Base-by-base conservation (phyloP, 1,140 invertebrate species). In the Procambarus clarkii region DNA sequence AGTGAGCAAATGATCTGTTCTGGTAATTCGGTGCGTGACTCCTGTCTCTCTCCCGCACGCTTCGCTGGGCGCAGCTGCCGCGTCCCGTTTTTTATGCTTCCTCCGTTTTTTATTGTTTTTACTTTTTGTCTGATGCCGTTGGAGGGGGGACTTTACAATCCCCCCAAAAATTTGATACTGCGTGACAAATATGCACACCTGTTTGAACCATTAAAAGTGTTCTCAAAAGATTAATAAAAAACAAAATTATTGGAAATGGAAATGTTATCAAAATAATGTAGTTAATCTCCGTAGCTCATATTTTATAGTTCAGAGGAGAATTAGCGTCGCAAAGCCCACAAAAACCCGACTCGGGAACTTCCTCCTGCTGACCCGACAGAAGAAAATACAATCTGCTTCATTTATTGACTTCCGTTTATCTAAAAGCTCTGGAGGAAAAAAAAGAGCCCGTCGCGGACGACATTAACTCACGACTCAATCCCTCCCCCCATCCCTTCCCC, bases 1-100 rank as follows among this genome's bases (percentile, higher is more conserved):
- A 54, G 13, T 34, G 78, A 48, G n/a, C 78, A 80, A 80, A 80
- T 80, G 78, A 80, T 80, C 78, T 50, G 9, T 80, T 80, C 50
- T 80, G 15, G 78, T 80, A n/a, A 50, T 8, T 80, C 11, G 69
- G 69, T 9, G 69, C 24, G 58, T 45, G 80, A 34, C 60, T 69
- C 77, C 45, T 34, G 45, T 15, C 80, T 8, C 80, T 64, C 60
- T 46, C 34, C 84, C 71, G 9, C 71, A 86, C 84, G 84, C 84
- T 78, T n/a, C 84, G 34, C 50, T 86, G 84, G 46, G 8, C 48
- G 84, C 84, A 86, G 84, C 71, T 86, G 84, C 64, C 83, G 13
- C 34, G 9, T 54, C 76, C 84, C 84, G 71, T 86, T 86, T 86
- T 86, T 86, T 86, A 86, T 60, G 71, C 76, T 86, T 86, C 84